phyloP scores from a whole-genome alignment of 1,140 invertebrate species.

The Lutraria rhynchaena region DNA sequence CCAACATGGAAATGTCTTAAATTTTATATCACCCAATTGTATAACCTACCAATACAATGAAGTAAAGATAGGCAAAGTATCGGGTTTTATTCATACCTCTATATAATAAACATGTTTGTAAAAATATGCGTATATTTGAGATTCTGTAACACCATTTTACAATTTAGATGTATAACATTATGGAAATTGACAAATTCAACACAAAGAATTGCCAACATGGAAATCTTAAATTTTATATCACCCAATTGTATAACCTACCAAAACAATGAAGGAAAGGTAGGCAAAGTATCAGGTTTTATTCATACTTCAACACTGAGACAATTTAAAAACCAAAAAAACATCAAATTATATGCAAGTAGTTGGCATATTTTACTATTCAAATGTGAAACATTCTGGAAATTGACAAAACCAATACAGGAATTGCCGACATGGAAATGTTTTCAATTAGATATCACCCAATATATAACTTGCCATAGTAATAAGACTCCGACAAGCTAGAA shows the following conservation, averaged over 20 bases:
- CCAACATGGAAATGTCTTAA: slow-evolving; percentile 42
- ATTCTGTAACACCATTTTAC: too few relatives aligned
- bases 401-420: not conserved
- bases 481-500: slow-evolving; percentile 17
- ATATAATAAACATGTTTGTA: too few relatives aligned
- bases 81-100: not conserved
- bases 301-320: too few relatives aligned
- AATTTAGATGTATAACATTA: slow-evolving; percentile 13
- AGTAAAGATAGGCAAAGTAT: not conserved
- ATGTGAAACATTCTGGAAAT: slow-evolving; percentile 46
- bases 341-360: too few relatives aligned
- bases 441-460: slow-evolving; percentile 21
- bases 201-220: slow-evolving; percentile 8
- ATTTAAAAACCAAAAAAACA: too few relatives aligned
- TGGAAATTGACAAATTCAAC: slow-evolving; percentile 5
- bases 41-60: slow-evolving; percentile 28
- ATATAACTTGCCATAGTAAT: slow-evolving; percentile 30
- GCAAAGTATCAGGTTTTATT: not conserved
- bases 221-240: slow-evolving; percentile 13
- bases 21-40: slow-evolving; percentile 16
- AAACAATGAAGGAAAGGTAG: not conserved
- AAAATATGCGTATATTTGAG: too few relatives aligned
- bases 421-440: slow-evolving; percentile 45
- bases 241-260: slow-evolving; percentile 40
- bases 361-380: too few relatives aligned